Conservation (phyloP, 1,140 invertebrate genomes). For the Triops longicaudatus region DNA sequence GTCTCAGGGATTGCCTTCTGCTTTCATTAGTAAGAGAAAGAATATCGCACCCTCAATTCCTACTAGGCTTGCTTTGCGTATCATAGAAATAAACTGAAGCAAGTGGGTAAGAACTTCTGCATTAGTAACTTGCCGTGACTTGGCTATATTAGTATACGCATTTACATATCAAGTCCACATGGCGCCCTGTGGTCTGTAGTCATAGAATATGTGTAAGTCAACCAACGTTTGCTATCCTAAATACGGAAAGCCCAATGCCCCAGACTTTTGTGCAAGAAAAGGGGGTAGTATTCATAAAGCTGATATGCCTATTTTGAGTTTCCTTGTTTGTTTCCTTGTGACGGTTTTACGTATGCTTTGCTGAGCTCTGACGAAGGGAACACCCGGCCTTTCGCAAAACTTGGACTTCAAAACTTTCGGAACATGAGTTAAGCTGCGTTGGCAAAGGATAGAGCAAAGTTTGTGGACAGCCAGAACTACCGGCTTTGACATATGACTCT, state of each 20-base stretch:
- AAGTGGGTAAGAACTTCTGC: not conserved
- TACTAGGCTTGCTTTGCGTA: not conserved
- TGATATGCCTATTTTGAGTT: not conserved
- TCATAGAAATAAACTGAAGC: not conserved
- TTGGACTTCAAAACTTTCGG: not conserved
- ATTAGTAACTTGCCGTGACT: not conserved
- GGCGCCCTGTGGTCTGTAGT: not conserved
- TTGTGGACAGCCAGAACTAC: not conserved
- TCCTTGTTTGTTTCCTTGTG: not conserved
- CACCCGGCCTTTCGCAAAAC: not conserved
- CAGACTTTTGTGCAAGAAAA: not conserved
- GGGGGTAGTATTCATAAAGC: not conserved
- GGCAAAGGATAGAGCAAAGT: not conserved
- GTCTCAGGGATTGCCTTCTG: not conserved
- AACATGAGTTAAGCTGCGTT: not conserved
- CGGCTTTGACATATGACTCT: not conserved
- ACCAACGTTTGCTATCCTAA: not conserved
- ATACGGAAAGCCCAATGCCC: not conserved
- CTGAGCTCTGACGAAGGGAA: not conserved
- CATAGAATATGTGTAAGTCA: not conserved
- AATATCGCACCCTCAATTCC: not conserved
- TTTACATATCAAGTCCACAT: conserved; percentile 3
- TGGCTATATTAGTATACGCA: not conserved
- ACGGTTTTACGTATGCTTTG: not conserved
- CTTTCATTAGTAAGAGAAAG: not conserved